Conservation (phyloP, 1,140 invertebrate genomes). For the Batillaria attramentaria region DNA sequence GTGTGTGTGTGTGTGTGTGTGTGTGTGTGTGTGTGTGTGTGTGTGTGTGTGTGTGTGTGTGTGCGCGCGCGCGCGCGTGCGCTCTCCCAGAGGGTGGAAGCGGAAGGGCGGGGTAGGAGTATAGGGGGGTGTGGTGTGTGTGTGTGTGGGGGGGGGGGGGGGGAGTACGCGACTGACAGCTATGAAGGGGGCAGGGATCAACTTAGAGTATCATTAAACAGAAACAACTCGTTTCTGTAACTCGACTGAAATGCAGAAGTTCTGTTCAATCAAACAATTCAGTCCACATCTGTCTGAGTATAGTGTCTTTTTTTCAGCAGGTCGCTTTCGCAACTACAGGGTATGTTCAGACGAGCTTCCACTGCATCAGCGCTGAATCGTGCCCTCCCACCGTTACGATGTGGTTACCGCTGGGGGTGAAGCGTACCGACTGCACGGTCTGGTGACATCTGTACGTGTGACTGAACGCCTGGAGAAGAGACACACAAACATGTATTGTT, state of each 20-base stretch:
- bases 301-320: not conserved
- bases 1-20: not conserved
- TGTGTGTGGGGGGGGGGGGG: not conserved
- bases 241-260: not conserved
- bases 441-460: constrained; percentile 52
- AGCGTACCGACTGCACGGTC: constrained; percentile 42
- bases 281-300: not conserved
- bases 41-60: constrained; percentile 24
- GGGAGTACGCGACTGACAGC: not conserved
- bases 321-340: not conserved
- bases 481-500: not conserved
- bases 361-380: constrained; percentile 54
- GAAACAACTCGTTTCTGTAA: not conserved
- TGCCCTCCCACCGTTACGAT: constrained; percentile 49
- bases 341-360: constrained; percentile 48
- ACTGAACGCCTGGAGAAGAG: constrained; percentile 48
- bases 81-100: not conserved
- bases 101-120: not conserved
- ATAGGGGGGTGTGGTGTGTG: not conserved
- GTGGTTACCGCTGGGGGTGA: constrained; percentile 39
- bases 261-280: not conserved
- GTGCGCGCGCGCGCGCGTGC: not conserved
- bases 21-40: constrained; percentile 7
- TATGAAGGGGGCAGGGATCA: not conserved
- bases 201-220: not conserved